Base-by-base conservation (phyloP, 2,888 invertebrate genomes). In the Drosophila mulleri region DNA sequence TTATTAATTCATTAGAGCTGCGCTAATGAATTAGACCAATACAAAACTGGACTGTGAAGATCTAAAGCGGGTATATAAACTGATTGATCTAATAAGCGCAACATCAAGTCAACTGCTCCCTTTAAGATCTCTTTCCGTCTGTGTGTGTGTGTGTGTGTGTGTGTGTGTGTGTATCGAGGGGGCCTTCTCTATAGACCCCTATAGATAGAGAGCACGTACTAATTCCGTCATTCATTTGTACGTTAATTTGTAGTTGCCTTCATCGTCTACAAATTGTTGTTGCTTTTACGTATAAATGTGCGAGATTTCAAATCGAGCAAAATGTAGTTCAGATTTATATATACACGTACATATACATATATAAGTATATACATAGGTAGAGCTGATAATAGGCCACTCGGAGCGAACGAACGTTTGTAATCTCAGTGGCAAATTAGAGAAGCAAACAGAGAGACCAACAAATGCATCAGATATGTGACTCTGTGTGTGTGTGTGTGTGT, bases 181-280 rank as follows among this genome's bases (percentile, higher is more conserved):
- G 37, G 26, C 32, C 20, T 5, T 0, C 64, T 60, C 56, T 39
- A 42, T 67, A 47, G 61, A 26, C 65, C 57, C 68, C 67, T 42
- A 63, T 44, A 62, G 47, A 53, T 56, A 70, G 59, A 68, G 52
- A 68, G 70, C 68, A 80, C 67, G 74, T 80, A 85, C 90, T 73
- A 75, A 86, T 88, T 89, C 88, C 87, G 78, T 88, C 86, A 86
- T 88, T 86, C 87, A 85, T 89, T 83, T 85, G 73, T 78, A 88
- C 83, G 90, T 83, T 89, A 89, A 88, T 89, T 83, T 86, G 87
- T 88, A 80, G 64, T 89, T 80, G 84, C 66, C 59, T 60, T 60
- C 65, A 69, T 65, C 56, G 67, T 75, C 66, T 57, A 73, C 39
- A 67, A 69, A 60, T 54, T 73, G 69, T 74, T 75, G 72, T 78